Conservation (phyloP, 2,797 vertebrate genomes). For the Neosilurus hyrtlii region DNA sequence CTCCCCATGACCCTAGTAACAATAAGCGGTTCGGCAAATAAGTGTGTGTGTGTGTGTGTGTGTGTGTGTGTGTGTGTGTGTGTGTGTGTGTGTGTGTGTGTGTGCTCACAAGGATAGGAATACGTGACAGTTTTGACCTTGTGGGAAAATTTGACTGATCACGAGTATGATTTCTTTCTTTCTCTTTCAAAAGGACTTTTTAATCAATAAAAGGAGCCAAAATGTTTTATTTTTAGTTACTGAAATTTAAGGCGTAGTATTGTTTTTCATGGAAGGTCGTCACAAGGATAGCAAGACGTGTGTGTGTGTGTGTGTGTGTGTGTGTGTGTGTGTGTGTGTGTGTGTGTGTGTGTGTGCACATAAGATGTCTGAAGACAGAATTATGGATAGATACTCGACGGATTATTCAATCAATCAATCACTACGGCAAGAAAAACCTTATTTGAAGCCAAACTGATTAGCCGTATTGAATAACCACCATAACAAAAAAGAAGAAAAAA, state of each 20-base stretch:
- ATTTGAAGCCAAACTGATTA: background rate
- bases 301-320: background rate
- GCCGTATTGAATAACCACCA: background rate
- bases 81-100: background rate
- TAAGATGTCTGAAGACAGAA: background rate
- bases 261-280: background rate
- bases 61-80: too few species aligned
- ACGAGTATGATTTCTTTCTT: background rate
- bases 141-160: background rate
- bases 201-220: background rate
- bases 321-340: background rate
- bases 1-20: too few species aligned
- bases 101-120: background rate
- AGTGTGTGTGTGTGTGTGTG: too few species aligned
- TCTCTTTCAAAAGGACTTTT: too few species aligned
- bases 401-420: conserved; percentile 6
- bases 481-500: background rate
- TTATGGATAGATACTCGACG: background rate
- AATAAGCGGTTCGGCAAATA: too few species aligned
- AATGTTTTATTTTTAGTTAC: background rate
- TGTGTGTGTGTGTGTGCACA: background rate
- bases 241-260: background rate
- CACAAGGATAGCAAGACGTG: background rate
- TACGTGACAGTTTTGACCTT: background rate
- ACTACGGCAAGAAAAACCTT: background rate